phyloP scores from a whole-genome alignment of 2,888 invertebrate genomes.

The Patella caerulea region DNA sequence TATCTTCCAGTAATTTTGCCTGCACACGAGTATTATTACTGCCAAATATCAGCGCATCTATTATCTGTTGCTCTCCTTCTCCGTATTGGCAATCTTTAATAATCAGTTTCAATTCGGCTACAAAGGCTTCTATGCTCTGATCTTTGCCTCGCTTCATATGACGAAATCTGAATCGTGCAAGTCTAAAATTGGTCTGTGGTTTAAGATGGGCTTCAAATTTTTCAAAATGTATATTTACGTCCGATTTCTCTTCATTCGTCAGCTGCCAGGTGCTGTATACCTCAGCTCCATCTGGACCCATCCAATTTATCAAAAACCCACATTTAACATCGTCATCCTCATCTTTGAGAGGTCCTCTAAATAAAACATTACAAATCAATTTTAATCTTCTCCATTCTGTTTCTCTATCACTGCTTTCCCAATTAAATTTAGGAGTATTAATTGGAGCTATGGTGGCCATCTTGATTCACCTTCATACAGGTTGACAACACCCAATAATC shows the following conservation, averaged over 20 bases:
- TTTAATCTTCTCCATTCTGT: constrained; percentile 1
- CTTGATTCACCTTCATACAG: not conserved
- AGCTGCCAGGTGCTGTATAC: not conserved
- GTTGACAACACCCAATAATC: not conserved
- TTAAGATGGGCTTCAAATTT: constrained; percentile 5
- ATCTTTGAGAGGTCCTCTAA: not conserved
- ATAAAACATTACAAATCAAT: not conserved
- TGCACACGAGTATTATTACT: not conserved
- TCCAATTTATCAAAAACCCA: not conserved
- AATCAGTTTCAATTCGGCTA: not conserved
- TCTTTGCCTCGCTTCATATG: not conserved
- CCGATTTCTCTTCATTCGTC: not conserved
- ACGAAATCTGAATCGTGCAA: not conserved
- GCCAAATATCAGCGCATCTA: not conserved
- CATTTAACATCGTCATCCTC: not conserved
- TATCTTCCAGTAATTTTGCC: not conserved
- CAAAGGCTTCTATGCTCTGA: constrained; percentile 4
- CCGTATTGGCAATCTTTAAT: not conserved
- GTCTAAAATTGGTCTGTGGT: not conserved
- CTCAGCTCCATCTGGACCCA: constrained; percentile 4
- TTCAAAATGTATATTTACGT: not conserved
- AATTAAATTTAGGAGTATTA: not conserved
- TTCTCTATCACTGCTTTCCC: not conserved
- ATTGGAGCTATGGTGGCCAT: not conserved
- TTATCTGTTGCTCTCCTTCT: not conserved